These are phyloP conservation scores for Empidonax alnorum DNA, from an alignment of 2,113 vertebrate species.

Conservation along the genomic window DNA sequence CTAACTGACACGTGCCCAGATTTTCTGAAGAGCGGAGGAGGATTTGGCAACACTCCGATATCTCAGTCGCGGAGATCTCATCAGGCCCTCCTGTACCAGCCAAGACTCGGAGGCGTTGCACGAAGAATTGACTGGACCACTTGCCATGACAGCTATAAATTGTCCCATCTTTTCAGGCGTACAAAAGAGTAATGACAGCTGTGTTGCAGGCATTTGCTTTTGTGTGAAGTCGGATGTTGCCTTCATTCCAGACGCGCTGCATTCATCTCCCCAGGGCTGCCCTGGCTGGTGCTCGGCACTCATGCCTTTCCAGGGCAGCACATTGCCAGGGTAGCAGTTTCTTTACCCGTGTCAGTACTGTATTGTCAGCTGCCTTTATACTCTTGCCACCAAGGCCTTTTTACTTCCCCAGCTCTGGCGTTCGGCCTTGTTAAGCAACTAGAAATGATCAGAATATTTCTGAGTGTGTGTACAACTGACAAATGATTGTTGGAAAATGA, in stretches of 20 bases:
- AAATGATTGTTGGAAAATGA: not conserved
- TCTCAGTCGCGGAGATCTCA: not conserved
- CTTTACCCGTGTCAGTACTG: not conserved
- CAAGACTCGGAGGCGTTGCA: not conserved
- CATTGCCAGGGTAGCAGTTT: slow-evolving; percentile 22
- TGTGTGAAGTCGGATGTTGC: slow-evolving; percentile 23
- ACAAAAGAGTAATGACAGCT: slow-evolving; percentile 52
- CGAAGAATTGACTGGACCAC: not conserved
- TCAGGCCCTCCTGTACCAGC: not conserved
- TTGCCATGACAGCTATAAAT: slow-evolving; percentile 44
- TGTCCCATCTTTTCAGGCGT: not conserved
- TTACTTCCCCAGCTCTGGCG: not conserved
- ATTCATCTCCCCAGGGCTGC: slow-evolving; percentile 39
- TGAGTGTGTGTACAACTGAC: not conserved
- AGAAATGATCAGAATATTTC: not conserved
- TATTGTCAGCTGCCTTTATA: slow-evolving; percentile 4
- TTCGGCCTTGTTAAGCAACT: not conserved
- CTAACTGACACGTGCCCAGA: not conserved
- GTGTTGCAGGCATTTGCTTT: slow-evolving; percentile 42
- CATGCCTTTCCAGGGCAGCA: slow-evolving; percentile 19
- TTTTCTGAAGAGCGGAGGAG: not conserved
- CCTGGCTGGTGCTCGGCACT: not conserved
- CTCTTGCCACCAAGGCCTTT: not conserved
- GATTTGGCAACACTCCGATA: not conserved
- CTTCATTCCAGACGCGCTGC: slow-evolving; percentile 7